These are phyloP conservation scores for Lepidostoma basale DNA, from an alignment of 1,140 invertebrate genomes.

Conservation along the genomic window DNA sequence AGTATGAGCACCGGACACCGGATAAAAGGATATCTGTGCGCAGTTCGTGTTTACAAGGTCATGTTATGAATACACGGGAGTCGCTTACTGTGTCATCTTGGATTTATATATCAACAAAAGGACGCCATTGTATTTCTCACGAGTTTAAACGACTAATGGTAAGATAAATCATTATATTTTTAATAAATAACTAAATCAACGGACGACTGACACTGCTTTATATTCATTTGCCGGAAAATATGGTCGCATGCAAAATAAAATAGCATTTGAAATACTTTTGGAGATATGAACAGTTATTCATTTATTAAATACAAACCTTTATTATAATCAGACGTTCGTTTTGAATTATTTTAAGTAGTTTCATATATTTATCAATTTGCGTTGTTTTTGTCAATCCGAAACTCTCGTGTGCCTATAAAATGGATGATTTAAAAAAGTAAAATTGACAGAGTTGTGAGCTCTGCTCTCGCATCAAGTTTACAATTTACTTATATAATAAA, in stretches of 20 bases:
- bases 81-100: conserved; percentile 32
- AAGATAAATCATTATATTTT: conserved; percentile 12
- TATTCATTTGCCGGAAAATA: conserved; percentile 14
- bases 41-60: conserved; percentile 46
- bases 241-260: conserved; percentile 12
- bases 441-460: too few relatives aligned
- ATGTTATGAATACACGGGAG: conserved; percentile 44
- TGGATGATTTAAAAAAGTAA: too few relatives aligned
- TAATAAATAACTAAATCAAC: not conserved
- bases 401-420: too few relatives aligned
- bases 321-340: too few relatives aligned
- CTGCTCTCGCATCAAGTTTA: too few relatives aligned
- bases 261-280: not conserved
- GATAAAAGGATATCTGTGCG: conserved; percentile 35
- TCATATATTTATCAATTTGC: too few relatives aligned
- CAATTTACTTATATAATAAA: too few relatives aligned
- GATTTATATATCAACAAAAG: conserved; percentile 37
- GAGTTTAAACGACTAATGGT: conserved; percentile 16
- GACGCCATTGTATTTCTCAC: conserved; percentile 30
- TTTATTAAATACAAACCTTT: too few relatives aligned
- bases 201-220: conserved; percentile 1
- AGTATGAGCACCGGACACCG: too few relatives aligned
- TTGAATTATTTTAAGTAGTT: too few relatives aligned
- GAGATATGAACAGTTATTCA: not conserved
- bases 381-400: too few relatives aligned